Conservation (phyloP, 1,140 invertebrate genomes). For the Melanaphis sacchari region DNA sequence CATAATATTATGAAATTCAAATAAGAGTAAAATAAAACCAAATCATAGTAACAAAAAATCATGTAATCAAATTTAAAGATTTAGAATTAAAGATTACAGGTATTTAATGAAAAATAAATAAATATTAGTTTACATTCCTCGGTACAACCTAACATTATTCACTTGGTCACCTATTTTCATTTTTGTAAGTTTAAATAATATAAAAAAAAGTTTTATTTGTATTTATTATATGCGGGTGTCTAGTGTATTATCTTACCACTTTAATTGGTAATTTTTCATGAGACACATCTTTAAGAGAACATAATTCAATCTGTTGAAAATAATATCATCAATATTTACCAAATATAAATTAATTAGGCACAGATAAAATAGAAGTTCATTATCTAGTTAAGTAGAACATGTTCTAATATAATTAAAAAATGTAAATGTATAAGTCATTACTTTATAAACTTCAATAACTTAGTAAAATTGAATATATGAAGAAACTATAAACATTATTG, state of each 20-base stretch:
- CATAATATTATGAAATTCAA: background rate
- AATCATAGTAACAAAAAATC: background rate
- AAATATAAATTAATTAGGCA: background rate
- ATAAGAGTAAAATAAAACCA: background rate
- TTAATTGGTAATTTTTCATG: background rate
- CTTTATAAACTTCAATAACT: background rate
- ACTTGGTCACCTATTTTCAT: no score
- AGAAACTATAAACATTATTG: background rate
- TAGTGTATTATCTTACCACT: background rate
- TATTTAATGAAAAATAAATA: no score
- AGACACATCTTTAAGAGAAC: background rate
- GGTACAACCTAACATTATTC: no score
- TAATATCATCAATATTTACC: background rate
- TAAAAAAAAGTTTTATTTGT: no score
- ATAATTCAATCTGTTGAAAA: background rate
- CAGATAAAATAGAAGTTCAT: background rate
- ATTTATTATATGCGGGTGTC: background rate
- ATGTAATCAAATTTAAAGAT: no score
- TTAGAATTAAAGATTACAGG: no score
- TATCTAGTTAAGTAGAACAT: background rate
- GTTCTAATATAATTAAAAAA: background rate
- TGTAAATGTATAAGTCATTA: background rate
- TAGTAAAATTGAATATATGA: background rate
- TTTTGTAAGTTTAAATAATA: no score
- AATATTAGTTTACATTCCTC: no score